Percentiles rank a stretch among this genome's conserved stretches.
Conservation (phyloP, 2,113 vertebrate genomes). For the Laticauda colubrina region DNA sequence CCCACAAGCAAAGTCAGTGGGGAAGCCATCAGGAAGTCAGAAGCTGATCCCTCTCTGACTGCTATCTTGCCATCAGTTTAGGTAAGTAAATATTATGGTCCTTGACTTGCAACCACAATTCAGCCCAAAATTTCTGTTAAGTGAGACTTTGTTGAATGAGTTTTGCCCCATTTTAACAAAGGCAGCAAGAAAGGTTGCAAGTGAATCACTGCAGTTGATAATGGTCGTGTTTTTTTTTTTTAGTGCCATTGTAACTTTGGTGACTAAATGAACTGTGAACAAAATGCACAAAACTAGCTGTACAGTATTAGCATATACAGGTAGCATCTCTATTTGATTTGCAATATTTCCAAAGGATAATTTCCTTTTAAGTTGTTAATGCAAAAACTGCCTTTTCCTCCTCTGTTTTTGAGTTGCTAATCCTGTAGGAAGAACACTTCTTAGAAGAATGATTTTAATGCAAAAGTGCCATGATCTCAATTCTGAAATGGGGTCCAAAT, state of each 20-base stretch:
- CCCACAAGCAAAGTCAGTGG: too few species aligned
- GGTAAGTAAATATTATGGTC: too few species aligned
- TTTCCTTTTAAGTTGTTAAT: neutral
- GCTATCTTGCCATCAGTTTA: too few species aligned
- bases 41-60: too few species aligned
- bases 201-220: neutral
- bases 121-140: too few species aligned
- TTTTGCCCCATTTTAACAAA: neutral
- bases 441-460: neutral
- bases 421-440: neutral
- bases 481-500: neutral
- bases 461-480: neutral
- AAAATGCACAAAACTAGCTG: neutral
- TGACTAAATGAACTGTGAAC: neutral
- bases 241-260: neutral
- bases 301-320: neutral
- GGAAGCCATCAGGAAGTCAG: too few species aligned
- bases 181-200: neutral
- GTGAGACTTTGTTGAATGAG: too few species aligned
- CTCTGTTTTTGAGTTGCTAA: neutral
- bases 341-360: neutral
- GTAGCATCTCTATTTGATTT: neutral
- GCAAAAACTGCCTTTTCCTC: neutral
- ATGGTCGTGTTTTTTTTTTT: neutral
- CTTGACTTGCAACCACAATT: too few species aligned